Conservation (phyloP, 2,888 invertebrate genomes). For the Eupithecia tripunctaria region DNA sequence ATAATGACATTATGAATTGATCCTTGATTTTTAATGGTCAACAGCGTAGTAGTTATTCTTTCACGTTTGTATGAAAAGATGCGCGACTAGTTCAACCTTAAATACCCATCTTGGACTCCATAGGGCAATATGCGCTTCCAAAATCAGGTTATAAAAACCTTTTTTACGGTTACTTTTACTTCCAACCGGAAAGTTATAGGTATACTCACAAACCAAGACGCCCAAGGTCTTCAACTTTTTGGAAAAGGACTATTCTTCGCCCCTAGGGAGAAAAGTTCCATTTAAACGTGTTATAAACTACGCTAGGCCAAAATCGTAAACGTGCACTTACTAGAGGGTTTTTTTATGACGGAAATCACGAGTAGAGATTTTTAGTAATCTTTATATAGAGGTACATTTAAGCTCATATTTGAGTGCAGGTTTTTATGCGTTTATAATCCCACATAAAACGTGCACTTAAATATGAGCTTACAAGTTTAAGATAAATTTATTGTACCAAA, state of each 20-base stretch:
- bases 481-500: neutral
- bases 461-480: neutral
- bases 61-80: too few relatives aligned
- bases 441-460: too few relatives aligned
- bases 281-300: conserved; percentile 41
- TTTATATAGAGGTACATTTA: neutral
- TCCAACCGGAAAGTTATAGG: conserved; percentile 22
- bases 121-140: neutral
- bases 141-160: neutral
- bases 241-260: conserved; percentile 23
- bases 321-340: conserved; percentile 30
- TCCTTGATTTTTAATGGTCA: too few relatives aligned
- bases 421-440: too few relatives aligned
- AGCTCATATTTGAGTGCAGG: too few relatives aligned
- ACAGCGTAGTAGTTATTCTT: too few relatives aligned
- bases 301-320: conserved; percentile 35
- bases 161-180: neutral
- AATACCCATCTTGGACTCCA: too few relatives aligned
- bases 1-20: too few relatives aligned
- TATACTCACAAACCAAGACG: conserved; percentile 38
- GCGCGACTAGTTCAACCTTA: too few relatives aligned
- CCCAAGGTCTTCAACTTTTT: conserved; percentile 29
- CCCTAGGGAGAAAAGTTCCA: conserved; percentile 37
- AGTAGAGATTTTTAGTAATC: neutral
- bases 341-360: conserved; percentile 19